Evolutionary conservation across 1,140 invertebrate genomes (phyloP).

Genomic region (Phymorhynchus buccinoides): DNA sequence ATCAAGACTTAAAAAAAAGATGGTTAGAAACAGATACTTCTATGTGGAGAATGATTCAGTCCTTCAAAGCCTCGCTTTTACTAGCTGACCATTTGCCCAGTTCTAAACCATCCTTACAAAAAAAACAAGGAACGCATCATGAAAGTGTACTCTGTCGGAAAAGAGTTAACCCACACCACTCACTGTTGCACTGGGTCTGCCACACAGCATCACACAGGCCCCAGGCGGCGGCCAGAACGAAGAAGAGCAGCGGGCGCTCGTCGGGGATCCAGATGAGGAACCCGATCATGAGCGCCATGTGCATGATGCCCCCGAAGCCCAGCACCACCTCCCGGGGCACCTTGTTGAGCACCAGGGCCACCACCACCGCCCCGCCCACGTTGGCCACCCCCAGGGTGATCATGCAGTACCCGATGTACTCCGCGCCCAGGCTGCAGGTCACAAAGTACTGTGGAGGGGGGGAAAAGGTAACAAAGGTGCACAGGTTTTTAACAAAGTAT

Average conservation of each 20-base stretch:
- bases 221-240: slow-evolving; percentile 93
- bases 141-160: neutral
- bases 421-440: slow-evolving; percentile 67
- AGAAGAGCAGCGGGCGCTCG: slow-evolving; percentile 87
- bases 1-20: too few species aligned
- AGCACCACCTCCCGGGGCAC: slow-evolving; percentile 72
- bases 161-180: too few species aligned
- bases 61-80: too few species aligned
- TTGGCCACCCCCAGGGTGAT: slow-evolving; percentile 71
- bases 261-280: slow-evolving; percentile 86
- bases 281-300: slow-evolving; percentile 70
- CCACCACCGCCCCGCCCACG: slow-evolving; percentile 64
- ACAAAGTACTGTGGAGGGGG: slow-evolving; percentile 72
- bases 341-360: slow-evolving; percentile 64
- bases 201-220: slow-evolving; percentile 97
- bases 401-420: slow-evolving; percentile 72
- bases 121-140: too few species aligned
- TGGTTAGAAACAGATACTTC: too few species aligned
- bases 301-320: slow-evolving; percentile 66
- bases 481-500: too few species aligned
- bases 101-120: too few species aligned
- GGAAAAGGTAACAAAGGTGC: too few species aligned
- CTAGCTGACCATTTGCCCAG: too few species aligned
- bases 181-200: slow-evolving; percentile 98
- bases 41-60: too few species aligned